phyloP scores from a whole-genome alignment of 1,140 invertebrate genomes.

The roundworm (Caenorhabditis elegans) region WBcel235 BX284606.5:10308001-10308500 shows the following conservation, averaged over 20 bases:
- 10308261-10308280: no score
- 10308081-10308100: no score
- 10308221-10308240: constrained; percentile 68
- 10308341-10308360: constrained; percentile 47
- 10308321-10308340: constrained; percentile 47
- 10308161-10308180: constrained; percentile 67
- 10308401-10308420: not conserved
- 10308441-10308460: not conserved
- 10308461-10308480: constrained; percentile 16
- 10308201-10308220: constrained; percentile 69
- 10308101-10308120: no score
- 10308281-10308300: constrained; percentile 37
- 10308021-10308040: no score
- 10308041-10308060: no score
- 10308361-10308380: not conserved
- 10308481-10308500: constrained; percentile 8
- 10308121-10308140: not conserved
- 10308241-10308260: not conserved
- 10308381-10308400: constrained; percentile 25
- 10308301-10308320: constrained; percentile 41
- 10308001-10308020: no score
- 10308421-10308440: not conserved
- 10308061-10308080: no score
- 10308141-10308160: constrained; percentile 20
- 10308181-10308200: constrained; percentile 69